Evolutionary conservation across 1,140 invertebrate genomes (phyloP).

Genomic region (Lucilia sericata): DNA sequence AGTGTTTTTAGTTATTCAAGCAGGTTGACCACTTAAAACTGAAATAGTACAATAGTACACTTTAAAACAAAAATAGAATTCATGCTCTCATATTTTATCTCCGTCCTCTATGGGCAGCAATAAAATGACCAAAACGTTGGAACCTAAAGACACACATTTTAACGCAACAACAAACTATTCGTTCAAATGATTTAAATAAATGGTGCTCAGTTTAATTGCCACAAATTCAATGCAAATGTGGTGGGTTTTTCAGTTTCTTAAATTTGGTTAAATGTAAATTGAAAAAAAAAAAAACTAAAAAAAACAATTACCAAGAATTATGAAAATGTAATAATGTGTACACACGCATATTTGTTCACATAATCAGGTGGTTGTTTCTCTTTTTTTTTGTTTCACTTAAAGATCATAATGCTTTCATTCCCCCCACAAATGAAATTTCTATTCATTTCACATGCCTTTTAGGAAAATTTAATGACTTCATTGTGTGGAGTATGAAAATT

Average conservation of each 20-base stretch:
- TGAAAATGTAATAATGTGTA: constrained; percentile 33
- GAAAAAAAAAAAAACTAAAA: neutral
- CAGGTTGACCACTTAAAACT: neutral
- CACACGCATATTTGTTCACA: constrained; percentile 8
- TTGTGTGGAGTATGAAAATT: neutral
- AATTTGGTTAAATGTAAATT: neutral
- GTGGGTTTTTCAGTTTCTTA: neutral
- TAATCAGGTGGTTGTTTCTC: neutral
- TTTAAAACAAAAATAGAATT: neutral
- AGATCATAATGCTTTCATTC: no score
- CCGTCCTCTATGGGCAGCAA: neutral
- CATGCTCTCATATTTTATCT: no score
- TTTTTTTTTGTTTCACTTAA: neutral
- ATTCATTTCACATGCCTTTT: neutral
- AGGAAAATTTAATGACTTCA: neutral
- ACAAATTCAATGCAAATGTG: constrained; percentile 40
- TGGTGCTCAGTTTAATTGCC: constrained; percentile 29
- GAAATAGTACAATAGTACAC: neutral
- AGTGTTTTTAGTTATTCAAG: neutral
- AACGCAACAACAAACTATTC: neutral
- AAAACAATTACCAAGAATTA: constrained; percentile 38
- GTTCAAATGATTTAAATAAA: constrained; percentile 23
- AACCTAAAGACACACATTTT: neutral
- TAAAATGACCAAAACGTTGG: neutral
- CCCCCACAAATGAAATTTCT: neutral